Conservation (phyloP, 2,113 vertebrate genomes). For the Callaeas wilsoni region DNA sequence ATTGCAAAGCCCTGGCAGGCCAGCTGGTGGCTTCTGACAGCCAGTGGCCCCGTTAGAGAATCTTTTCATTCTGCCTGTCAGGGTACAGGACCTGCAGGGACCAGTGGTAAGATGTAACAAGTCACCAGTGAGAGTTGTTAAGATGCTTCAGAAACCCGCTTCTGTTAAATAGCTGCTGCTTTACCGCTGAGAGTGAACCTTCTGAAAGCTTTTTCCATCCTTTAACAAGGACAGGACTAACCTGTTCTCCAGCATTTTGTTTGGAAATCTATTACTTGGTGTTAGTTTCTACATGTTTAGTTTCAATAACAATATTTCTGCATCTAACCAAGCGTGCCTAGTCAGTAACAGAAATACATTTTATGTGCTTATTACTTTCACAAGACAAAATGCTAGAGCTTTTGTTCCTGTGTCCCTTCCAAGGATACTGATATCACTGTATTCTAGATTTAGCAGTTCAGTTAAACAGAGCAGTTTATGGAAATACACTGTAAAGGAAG, state of each 20-base stretch:
- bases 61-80: slow-evolving; percentile 82
- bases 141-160: slow-evolving; percentile 68
- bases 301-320: background rate
- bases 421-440: background rate
- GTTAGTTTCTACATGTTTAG: slow-evolving; percentile 6
- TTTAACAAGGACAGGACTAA: slow-evolving; percentile 38
- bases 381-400: background rate
- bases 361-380: background rate
- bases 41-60: slow-evolving; percentile 75
- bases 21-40: slow-evolving; percentile 88
- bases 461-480: background rate
- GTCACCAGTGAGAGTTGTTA: slow-evolving; percentile 73
- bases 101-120: slow-evolving; percentile 70
- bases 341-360: background rate
- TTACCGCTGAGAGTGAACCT: slow-evolving; percentile 23
- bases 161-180: slow-evolving; percentile 51
- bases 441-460: background rate
- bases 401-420: background rate
- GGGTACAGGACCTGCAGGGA: slow-evolving; percentile 77
- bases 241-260: slow-evolving; percentile 1
- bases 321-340: background rate
- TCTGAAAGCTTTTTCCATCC: slow-evolving; percentile 29
- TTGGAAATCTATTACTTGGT: background rate
- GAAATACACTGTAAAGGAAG: background rate
- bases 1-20: slow-evolving; percentile 79